Conservation (phyloP, 2,888 invertebrate species). For the Oconnorella tubifera region DNA sequence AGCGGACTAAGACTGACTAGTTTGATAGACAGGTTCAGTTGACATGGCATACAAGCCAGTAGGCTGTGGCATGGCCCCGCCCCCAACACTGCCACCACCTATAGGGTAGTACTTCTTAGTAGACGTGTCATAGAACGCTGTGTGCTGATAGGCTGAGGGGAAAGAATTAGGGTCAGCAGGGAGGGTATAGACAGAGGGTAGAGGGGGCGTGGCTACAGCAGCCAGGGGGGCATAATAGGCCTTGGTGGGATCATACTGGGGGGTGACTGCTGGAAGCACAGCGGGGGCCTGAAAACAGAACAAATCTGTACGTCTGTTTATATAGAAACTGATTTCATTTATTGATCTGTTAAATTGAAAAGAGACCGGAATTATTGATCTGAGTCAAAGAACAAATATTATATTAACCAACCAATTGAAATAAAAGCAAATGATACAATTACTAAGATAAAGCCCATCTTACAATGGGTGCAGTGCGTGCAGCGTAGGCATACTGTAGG, state of each 20-base stretch:
- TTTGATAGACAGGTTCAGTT: slow-evolving; percentile 13
- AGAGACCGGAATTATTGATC: too few relatives aligned
- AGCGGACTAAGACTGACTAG: background rate
- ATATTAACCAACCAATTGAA: too few relatives aligned
- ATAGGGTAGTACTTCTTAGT: slow-evolving; percentile 10
- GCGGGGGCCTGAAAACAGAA: slow-evolving; percentile 6
- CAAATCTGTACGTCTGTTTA: too few relatives aligned
- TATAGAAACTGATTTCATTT: too few relatives aligned
- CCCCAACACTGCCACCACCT: background rate
- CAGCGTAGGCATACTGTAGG: background rate
- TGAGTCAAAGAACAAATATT: too few relatives aligned
- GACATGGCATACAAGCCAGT: slow-evolving; percentile 7
- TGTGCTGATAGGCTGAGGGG: slow-evolving; percentile 9
- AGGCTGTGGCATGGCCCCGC: background rate
- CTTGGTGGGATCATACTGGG: slow-evolving; percentile 28
- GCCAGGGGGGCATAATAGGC: slow-evolving; percentile 29
- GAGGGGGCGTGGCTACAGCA: background rate
- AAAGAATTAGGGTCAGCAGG: slow-evolving; percentile 30
- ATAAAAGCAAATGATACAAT: too few relatives aligned
- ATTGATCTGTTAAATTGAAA: too few relatives aligned
- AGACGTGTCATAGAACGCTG: background rate
- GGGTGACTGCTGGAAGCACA: slow-evolving; percentile 18
- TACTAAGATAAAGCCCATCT: too few relatives aligned
- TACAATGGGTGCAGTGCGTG: background rate
- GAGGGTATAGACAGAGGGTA: slow-evolving; percentile 28